These are phyloP conservation scores for Rhinella marina DNA, from an alignment of 2,797 vertebrate species.

Conservation along the genomic window DNA sequence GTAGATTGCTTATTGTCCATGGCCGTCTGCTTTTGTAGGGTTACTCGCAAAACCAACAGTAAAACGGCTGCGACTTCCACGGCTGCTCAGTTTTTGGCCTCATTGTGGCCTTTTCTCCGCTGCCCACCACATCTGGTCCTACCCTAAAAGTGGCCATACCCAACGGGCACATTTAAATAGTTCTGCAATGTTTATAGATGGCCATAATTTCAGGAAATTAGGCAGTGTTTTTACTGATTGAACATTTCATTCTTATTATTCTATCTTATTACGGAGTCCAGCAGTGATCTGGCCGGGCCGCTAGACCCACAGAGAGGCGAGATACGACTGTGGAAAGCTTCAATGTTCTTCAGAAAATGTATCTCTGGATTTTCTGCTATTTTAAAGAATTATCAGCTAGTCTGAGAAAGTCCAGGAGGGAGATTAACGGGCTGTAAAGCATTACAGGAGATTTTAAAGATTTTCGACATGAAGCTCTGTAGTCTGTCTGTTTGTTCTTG, in stretches of 20 bases:
- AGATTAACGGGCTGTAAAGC: not conserved
- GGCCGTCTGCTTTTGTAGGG: too few relatives aligned
- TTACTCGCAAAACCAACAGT: too few relatives aligned
- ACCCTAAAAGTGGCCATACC: too few relatives aligned
- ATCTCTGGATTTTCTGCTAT: not conserved
- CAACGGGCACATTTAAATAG: not conserved
- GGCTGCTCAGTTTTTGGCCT: too few relatives aligned
- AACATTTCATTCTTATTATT: not conserved
- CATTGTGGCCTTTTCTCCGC: too few relatives aligned
- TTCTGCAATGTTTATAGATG: too few relatives aligned
- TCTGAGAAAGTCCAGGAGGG: not conserved
- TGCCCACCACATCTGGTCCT: too few relatives aligned
- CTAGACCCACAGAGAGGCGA: not conserved
- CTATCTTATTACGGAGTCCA: not conserved
- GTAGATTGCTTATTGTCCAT: too few relatives aligned
- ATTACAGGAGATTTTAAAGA: not conserved
- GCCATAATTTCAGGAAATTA: not conserved
- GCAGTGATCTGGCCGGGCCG: not conserved
- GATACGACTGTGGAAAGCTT: not conserved
- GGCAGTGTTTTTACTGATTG: too few relatives aligned
- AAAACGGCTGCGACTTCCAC: too few relatives aligned
- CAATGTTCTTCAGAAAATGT: not conserved
- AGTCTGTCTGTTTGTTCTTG: slow-evolving; percentile 1
- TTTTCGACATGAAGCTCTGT: not conserved
- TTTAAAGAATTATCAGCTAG: slow-evolving; percentile 5